phyloP scores from a whole-genome alignment of 1,140 invertebrate species.

The Drosophila tropicalis region DNA sequence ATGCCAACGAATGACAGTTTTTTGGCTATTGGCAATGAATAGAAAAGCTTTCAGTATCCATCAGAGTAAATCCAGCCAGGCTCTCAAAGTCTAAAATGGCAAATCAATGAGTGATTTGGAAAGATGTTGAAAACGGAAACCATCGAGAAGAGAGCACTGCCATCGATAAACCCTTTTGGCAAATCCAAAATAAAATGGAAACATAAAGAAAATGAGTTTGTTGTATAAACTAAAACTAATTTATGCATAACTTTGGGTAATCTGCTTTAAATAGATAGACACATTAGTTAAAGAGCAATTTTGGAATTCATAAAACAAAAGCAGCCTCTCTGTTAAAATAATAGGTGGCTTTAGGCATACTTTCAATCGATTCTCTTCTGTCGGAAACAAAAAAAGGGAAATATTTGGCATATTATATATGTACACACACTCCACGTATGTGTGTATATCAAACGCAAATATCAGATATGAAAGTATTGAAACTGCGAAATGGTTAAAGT shows the following conservation, averaged over 20 bases:
- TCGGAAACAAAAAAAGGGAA: not conserved
- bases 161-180: constrained; percentile 9
- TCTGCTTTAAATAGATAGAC: not conserved
- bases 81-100: constrained; percentile 25
- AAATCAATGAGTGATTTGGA: constrained; percentile 18
- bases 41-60: not conserved
- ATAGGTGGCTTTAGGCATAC: not conserved
- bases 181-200: constrained; percentile 29
- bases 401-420: not conserved
- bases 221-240: not conserved
- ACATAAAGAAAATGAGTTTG: constrained; percentile 6
- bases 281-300: not conserved
- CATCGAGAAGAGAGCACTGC: too few species aligned
- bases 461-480: not conserved
- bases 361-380: not conserved
- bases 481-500: constrained; percentile 8
- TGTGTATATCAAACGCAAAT: too few species aligned
- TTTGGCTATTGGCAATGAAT: not conserved
- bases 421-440: too few species aligned
- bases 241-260: not conserved
- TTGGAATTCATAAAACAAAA: not conserved
- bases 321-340: not conserved
- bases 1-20: not conserved
- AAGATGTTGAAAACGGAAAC: not conserved
- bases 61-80: constrained; percentile 27